Evolutionary conservation across 30 jellyfish, hydroid and myxozoan genomes (phyloP).

Genomic region (Phacellophora camtschatica): DNA sequence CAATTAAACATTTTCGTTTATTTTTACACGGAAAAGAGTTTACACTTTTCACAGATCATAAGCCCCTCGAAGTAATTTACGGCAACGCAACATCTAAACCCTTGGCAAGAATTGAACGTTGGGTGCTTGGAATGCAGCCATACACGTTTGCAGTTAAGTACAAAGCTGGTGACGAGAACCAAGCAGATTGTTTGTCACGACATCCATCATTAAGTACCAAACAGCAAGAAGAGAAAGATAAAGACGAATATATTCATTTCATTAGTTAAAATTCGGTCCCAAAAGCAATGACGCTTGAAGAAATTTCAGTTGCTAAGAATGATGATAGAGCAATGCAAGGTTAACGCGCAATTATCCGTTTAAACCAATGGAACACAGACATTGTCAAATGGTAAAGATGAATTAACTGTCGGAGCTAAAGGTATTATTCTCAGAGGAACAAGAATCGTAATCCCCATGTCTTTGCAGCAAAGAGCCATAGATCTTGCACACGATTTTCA

Average conservation of each 20-base stretch:
- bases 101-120: slow-evolving; percentile 1
- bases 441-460: background rate
- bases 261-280: slow-evolving; percentile 17
- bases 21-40: background rate
- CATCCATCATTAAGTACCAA: slow-evolving; percentile 5
- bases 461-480: background rate
- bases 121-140: slow-evolving; percentile 1
- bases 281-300: slow-evolving; percentile 22
- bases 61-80: slow-evolving; percentile 3
- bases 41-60: slow-evolving; percentile 31
- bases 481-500: background rate
- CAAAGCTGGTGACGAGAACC: slow-evolving; percentile 20
- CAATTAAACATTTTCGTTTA: slow-evolving; percentile 1
- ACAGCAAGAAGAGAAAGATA: background rate
- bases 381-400: background rate
- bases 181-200: slow-evolving; percentile 33
- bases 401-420: background rate
- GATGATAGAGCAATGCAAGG: slow-evolving; percentile 2
- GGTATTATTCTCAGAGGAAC: background rate
- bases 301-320: background rate
- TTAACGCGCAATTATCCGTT: background rate
- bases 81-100: background rate
- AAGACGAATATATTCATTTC: slow-evolving; percentile 7
- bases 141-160: background rate
- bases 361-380: background rate